Base-by-base conservation (phyloP, 1,140 invertebrate species). In the Heliconius hewitsoni region DNA sequence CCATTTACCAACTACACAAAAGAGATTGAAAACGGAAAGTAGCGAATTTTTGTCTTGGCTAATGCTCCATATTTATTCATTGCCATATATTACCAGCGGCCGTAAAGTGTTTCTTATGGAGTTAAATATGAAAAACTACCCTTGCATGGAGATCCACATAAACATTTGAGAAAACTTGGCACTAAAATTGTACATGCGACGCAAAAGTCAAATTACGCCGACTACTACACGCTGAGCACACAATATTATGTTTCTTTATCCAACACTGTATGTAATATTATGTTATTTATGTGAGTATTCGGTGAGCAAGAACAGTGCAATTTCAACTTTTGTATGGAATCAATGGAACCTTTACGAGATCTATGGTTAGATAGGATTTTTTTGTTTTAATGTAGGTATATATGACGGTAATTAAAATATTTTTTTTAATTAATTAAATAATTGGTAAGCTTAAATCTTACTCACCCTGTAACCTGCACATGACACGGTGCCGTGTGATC, bases 41-140 rank as follows among this genome's bases (percentile, higher is more conserved):
- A 66, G 9, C 19, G 19, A 57, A 57, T 57, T 27, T 66, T 66
- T 27, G 60, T 30, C 60, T 66, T 66, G 60, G 60, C 55, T 16
- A 66, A 66, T 66, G 60, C 11, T 27, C 11, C 60, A 66, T 66
- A 66, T 66, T 66, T 66, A 66, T 66, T 66, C 60, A 66, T 66
- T 27, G 60, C 60, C 23, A 66, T 66, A 66, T 27, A 27, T 66
- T 66, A 66, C 23, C 23, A 66, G 30, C 60, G 30, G 23, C n/a
- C 23, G 60, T 66, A 66, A 66, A 66, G 23, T 66, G 60, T 66
- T 66, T 66, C 60, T 66, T 66, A 27, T 66, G 23, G 23, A 23
- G 13, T 23, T 30, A 66, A 13, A 27, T 66, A 66, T 66, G 60
- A 66, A 66, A 66, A 27, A 27, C 13, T 16, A 27, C 23, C 60